A percentile compares a stretch with the other conserved stretches of the same genome.
phyloP scores from a whole-genome alignment of 2,113 vertebrate genomes.

The Actinemys pallida region DNA sequence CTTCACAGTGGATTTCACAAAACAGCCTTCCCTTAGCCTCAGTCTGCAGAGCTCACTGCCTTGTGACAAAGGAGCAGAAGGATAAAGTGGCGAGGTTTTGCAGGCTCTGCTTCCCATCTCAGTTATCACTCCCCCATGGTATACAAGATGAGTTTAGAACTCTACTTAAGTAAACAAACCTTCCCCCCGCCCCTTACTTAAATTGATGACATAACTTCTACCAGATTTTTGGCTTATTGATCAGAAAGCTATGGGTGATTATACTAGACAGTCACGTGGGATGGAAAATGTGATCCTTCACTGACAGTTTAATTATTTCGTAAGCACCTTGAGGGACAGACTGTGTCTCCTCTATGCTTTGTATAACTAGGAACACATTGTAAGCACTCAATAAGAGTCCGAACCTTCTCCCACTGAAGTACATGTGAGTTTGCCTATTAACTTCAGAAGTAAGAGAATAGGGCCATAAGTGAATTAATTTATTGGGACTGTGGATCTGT shows the following conservation, averaged over 20 bases:
- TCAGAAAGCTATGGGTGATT: background rate
- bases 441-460: background rate
- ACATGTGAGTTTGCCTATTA: background rate
- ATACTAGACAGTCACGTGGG: background rate
- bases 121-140: background rate
- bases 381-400: background rate
- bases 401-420: background rate
- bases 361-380: background rate
- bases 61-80: background rate
- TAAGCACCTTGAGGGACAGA: background rate
- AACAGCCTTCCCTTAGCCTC: background rate
- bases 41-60: background rate
- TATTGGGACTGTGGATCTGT: background rate
- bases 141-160: background rate
- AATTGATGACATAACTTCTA: background rate
- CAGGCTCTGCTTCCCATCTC: background rate
- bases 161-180: background rate
- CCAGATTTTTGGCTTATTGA: background rate
- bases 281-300: background rate
- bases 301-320: background rate
- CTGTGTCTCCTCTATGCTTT: background rate
- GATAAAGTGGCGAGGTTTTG: background rate
- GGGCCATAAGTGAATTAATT: background rate
- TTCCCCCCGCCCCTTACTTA: background rate
- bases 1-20: background rate